Evolutionary conservation across 2,888 invertebrate species (phyloP), one percentile per base, ranked within the genome.

Genomic region (Phengaris arion): DNA sequence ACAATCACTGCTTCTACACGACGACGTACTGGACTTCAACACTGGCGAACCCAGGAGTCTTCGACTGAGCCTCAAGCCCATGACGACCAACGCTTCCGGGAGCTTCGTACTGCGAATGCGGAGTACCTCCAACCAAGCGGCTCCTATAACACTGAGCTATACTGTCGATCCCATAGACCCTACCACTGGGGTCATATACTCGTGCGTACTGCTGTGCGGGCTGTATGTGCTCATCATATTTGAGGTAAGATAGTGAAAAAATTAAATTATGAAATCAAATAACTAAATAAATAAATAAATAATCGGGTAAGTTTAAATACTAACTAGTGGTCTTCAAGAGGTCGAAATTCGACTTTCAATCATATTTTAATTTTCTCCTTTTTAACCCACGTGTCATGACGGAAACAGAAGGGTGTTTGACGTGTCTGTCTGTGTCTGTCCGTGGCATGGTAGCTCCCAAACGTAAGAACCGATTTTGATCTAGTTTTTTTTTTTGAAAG

Each of bases 141-240:
- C 85, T 0, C 93, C 94, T 0, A 84, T 93, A 4, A 80, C 85
- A 0, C 77, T 93, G 74, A 87, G 87, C 13, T 96, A 96, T 81
- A 94, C 96, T 79, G 82, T 95, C 0, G 87, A 95, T 35, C 96
- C 97, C 0, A 93, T 97, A 72, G 94, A 96, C 81, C 85, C 94
- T 4, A 92, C 94, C 57, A 94, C 94, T 74, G 97, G 98, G 0
- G 95, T 97, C 6, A 87, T 96, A 0, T 96, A 96, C 80, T 97
- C 97, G 0, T 95, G 96, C 4, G 77, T 96, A 0, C 94, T 98
- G n/a, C 91, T 98, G 0, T 81, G 95, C 5, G 95, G 96, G 0
- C 94, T 98, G 13, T 98, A 98, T 83, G 86, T 96, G 2, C 88
- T 98, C 12, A 97, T 98, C 77, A 96, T 98, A 80, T 98, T 97